Conservation (phyloP, 2,888 invertebrate genomes). For the Noctua pronuba region DNA sequence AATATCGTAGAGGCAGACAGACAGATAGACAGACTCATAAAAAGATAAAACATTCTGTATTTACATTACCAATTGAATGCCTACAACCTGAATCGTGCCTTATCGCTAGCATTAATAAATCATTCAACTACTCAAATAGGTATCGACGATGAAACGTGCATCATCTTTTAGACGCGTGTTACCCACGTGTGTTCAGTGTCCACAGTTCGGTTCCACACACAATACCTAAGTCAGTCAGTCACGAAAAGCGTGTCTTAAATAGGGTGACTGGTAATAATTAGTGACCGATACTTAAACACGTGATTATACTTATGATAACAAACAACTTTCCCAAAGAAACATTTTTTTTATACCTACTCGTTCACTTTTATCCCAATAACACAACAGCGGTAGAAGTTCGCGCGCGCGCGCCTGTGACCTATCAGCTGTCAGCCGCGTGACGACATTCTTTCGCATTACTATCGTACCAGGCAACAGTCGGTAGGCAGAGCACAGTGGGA, state of each 20-base stretch:
- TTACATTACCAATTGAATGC: neutral
- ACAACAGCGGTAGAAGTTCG: no score
- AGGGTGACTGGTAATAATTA: no score
- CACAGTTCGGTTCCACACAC: neutral
- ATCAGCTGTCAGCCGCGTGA: no score
- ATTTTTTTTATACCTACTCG: no score
- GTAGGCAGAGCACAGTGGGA: no score
- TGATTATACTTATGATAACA: no score
- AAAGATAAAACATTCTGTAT: neutral
- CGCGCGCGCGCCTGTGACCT: no score
- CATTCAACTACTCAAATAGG: conserved; percentile 13
- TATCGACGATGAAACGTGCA: conserved; percentile 15
- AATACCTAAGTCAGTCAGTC: neutral
- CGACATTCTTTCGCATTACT: no score
- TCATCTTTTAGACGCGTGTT: conserved; percentile 32
- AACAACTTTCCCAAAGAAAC: no score
- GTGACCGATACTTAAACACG: no score
- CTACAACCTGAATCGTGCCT: neutral
- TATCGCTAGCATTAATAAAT: conserved; percentile 39
- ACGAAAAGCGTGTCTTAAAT: conserved; percentile 5
- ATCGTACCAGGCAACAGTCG: no score
- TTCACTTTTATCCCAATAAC: no score
- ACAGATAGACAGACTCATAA: neutral
- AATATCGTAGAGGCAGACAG: neutral
- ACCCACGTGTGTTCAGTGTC: conserved; percentile 20